Base-by-base conservation (phyloP, 1,140 invertebrate species). In the Lerema accius region DNA sequence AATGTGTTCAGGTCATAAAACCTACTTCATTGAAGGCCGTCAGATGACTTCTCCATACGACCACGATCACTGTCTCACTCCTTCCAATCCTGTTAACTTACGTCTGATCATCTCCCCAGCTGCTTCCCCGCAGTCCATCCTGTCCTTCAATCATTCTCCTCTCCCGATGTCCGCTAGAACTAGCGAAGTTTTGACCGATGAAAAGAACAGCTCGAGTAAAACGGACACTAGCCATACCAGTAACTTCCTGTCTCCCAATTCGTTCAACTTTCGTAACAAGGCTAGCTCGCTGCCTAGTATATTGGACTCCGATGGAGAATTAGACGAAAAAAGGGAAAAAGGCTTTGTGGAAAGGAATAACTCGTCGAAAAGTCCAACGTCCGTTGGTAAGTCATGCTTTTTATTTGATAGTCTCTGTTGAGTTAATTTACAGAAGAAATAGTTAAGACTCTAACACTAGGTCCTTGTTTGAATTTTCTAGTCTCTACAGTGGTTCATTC, bases 231-330 rank as follows among this genome's bases (percentile, higher is more conserved):
- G 84, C 78, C 92, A 92, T 80, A 67, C 76, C 67, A 93, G 78
- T 77, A 93, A 93, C 80, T 93, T 86, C 80, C 91, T 91, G 51
- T 94, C 84, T 65, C 92, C 91, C 11, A 93, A 89, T 67, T 92
- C 91, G 28, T 94, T 94, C 74, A 82, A 89, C 74, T 86, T 90
- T 67, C 93, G 93, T 69, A 92, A 93, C 62, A 95, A 95, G 85
- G 94, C 95, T 10, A 96, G 94, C 76, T 96, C 95, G 39, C 71
- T 96, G 72, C 95, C 95, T 0, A 96, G 95, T 80, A 96, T 96
- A 71, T 86, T 96, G 63, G 95, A 96, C 78, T 95, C 94, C 0
- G 95, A 95, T 63, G 93, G 93, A 35, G 94, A 95, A 49, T 91
- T 94, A 28, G 93, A 94, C 15, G 89, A 91, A 10, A 89, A 91